Conservation (phyloP, 1,140 invertebrate genomes). For the Diabrotica undecimpunctata region DNA sequence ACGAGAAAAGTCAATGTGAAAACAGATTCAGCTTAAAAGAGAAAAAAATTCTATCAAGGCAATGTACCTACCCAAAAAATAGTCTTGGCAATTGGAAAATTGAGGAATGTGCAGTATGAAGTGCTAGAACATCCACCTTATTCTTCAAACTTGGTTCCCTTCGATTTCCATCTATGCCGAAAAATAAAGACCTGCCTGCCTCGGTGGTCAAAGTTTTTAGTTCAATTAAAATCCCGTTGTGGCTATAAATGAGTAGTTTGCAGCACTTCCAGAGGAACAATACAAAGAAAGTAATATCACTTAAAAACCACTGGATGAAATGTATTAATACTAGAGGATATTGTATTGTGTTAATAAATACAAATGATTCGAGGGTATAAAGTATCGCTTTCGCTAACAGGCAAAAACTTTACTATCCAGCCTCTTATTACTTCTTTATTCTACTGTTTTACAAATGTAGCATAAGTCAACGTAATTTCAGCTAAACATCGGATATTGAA, state of each 20-base stretch:
- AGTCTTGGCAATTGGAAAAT: neutral
- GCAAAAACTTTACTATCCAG: too few species aligned
- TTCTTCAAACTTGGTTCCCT: too few species aligned
- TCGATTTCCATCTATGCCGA: too few species aligned
- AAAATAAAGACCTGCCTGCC: neutral
- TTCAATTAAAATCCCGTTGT: neutral
- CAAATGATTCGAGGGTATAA: too few species aligned
- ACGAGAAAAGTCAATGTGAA: too few species aligned
- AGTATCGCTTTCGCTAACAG: too few species aligned
- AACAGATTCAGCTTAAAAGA: conserved; percentile 16
- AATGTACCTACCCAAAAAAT: neutral
- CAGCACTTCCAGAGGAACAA: neutral
- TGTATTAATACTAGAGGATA: neutral
- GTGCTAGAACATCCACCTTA: too few species aligned
- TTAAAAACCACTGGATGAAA: neutral
- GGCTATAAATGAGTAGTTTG: neutral
- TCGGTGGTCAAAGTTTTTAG: neutral
- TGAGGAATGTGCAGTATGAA: too few species aligned
- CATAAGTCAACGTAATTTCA: too few species aligned
- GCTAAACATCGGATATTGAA: too few species aligned
- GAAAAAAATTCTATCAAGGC: neutral
- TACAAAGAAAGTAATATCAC: neutral
- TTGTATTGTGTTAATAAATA: too few species aligned
- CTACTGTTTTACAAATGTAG: neutral
- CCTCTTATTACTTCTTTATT: neutral